phyloP scores from a whole-genome alignment of 1,140 invertebrate species.

The Galendromus occidentalis region DNA sequence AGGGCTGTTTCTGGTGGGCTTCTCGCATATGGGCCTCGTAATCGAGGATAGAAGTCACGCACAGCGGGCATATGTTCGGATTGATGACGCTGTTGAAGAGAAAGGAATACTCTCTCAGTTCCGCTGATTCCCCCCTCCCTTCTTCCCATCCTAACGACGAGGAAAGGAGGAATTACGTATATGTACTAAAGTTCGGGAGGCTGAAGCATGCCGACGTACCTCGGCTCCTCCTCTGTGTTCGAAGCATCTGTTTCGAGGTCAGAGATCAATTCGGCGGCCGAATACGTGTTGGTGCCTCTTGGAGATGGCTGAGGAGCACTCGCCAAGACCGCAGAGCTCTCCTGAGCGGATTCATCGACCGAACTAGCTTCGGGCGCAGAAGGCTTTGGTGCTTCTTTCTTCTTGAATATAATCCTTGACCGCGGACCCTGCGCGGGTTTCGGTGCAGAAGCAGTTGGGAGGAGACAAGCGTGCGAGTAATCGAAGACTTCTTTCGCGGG shows the following conservation, averaged over 20 bases:
- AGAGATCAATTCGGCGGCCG: not conserved
- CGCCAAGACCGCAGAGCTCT: no score
- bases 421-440: not conserved
- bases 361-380: not conserved
- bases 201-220: not conserved
- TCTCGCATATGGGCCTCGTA: conserved; percentile 9
- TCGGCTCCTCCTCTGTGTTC: conserved; percentile 7
- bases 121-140: no score
- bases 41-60: conserved; percentile 1
- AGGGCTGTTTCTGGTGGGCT: conserved; percentile 6
- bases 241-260: conserved; percentile 5
- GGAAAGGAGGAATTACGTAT: no score
- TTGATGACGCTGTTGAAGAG: not conserved
- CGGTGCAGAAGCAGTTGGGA: not conserved
- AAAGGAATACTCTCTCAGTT: no score
- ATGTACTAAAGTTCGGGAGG: no score
- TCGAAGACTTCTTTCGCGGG: no score
- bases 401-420: not conserved
- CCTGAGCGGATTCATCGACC: not conserved
- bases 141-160: no score
- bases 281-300: not conserved
- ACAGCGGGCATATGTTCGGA: not conserved
- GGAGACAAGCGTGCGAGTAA: not conserved
- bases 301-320: not conserved
- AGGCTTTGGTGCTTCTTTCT: not conserved